Evolutionary conservation across 2,888 invertebrate species (phyloP).

Genomic region (Latrodectus elegans): DNA sequence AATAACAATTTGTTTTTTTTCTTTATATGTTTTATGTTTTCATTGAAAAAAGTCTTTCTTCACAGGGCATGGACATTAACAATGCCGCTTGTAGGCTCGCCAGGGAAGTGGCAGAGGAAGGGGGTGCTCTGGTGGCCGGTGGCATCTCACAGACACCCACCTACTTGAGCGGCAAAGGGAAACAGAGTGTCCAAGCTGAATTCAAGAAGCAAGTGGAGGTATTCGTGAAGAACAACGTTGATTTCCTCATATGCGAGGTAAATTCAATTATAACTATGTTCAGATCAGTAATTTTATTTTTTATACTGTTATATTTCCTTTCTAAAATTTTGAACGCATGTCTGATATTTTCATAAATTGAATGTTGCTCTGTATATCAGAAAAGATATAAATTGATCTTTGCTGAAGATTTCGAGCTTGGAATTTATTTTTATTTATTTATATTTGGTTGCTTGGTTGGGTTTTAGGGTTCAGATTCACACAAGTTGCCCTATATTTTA

Average conservation of each 20-base stretch:
- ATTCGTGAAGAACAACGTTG: slow-evolving; percentile 74
- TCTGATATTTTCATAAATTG: no score
- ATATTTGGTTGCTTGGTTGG: no score
- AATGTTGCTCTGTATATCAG: no score
- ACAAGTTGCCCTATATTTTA: no score
- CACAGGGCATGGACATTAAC: slow-evolving; percentile 74
- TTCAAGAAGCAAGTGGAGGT: slow-evolving; percentile 75
- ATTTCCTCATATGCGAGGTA: slow-evolving; percentile 75
- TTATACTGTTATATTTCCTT: no score
- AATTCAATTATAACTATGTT: background rate
- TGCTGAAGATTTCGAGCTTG: no score
- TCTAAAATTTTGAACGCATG: no score
- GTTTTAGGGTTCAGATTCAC: no score
- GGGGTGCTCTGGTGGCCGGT: slow-evolving; percentile 74
- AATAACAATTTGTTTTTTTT: background rate
- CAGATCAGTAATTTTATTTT: no score
- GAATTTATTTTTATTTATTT: no score
- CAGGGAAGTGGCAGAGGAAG: slow-evolving; percentile 74
- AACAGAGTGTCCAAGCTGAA: slow-evolving; percentile 73
- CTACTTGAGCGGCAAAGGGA: slow-evolving; percentile 74
- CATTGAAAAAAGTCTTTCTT: background rate
- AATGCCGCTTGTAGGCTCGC: slow-evolving; percentile 75
- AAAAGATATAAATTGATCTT: no score
- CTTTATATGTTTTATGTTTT: background rate
- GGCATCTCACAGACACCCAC: slow-evolving; percentile 75